Base-by-base conservation (phyloP, 2,113 vertebrate species). In the Cisticola juncidis region DNA sequence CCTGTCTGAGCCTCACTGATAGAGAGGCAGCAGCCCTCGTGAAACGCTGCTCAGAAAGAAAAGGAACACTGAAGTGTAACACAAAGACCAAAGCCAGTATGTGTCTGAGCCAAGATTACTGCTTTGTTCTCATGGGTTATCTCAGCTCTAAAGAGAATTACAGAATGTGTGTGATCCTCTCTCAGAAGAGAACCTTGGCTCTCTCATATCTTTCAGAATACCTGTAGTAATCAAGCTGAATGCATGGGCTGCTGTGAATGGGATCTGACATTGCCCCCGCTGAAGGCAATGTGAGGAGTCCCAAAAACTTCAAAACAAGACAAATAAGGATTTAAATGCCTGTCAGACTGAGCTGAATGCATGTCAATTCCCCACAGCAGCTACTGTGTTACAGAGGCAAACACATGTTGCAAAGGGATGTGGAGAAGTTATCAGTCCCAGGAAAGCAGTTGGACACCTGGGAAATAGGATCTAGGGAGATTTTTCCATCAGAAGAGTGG, bases 251-350 rank as follows among this genome's bases (percentile, higher is more conserved):
- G 24, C 28, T n/a, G 7, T 56, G 31, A 88, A 48, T 45, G 31
- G 22, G 13, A n/a, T 51, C 36, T 65, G 31, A 83, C 54, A 35
- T 0, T 4, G 15, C 2, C 11, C 8, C 1, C 0, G 0, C 17
- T 48, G 35, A 77, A 61, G 47, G 54, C 40, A 57, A 31, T 4
- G 6, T 33, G 29, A 88, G 56, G 36, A 73, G 64, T 65, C 60
- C 60, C 25, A 36, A 29, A 50, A 74, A 40, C 14, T 62, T 93
- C 42, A 71, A 65, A 73, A 53, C 20, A 44, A 25, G 36, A 48
- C 8, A 90, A 62, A 69, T 25, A 58, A 17, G 14, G 11, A 48
- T 48, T 25, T 57, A 77, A 78, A 69, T 28, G 23, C 11, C 20
- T 57, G n/a, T 36, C 58, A 88, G 19, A 42, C 17, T 78, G 29